Evolutionary conservation across 2,113 vertebrate species (phyloP), one percentile per base, ranked within the genome.

Genomic region (Trematomus loennbergii): DNA sequence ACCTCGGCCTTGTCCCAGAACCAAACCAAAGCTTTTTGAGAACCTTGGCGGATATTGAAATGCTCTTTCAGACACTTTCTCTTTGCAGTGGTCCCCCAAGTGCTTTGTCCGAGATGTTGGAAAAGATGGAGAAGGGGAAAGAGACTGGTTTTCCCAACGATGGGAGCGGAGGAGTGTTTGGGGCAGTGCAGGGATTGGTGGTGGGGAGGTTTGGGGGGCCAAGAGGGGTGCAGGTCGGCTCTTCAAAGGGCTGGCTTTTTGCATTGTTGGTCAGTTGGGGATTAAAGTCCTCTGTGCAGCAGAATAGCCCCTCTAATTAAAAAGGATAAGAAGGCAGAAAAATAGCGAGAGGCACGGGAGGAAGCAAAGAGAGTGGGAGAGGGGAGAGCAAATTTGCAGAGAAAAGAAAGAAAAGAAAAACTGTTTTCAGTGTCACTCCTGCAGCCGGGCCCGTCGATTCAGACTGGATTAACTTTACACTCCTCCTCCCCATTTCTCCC

Each of bases 261-360:
- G 93, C 90, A 95, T 94, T 94, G 94, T 95, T 95, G 93, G 92
- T 93, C 92, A 93, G 93, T 91, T 89, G 93, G 88, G 94, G 94
- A 94, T 94, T 95, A 95, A 87, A 88, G 88, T 88, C 92, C 88
- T 92, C 86, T 91, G 87, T 89, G 88, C 87, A 71, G 91, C 87
- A 93, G 94, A 94, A 94, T 94, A 89, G 93, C 90, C 93, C 90
- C 93, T 94, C 94, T 95, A 95, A 95, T 95, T 95, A 95, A 95
- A 95, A 95, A 94, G 94, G 92, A 95, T 94, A 95, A 95, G 89
- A 88, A 93, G 93, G 87, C 92, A 92, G 91, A 88, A 89, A 94
- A 94, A 91, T 94, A 93, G 93, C 68, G 90, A 93, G 92, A 90
- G 88, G 90, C 90, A 93, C 89, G 90, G 92, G 91, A 93, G 90